Percentiles rank a stretch among this genome's conserved stretches.
phyloP scores from a whole-genome alignment of 2,113 vertebrate genomes.

The Hippocampus comes region DNA sequence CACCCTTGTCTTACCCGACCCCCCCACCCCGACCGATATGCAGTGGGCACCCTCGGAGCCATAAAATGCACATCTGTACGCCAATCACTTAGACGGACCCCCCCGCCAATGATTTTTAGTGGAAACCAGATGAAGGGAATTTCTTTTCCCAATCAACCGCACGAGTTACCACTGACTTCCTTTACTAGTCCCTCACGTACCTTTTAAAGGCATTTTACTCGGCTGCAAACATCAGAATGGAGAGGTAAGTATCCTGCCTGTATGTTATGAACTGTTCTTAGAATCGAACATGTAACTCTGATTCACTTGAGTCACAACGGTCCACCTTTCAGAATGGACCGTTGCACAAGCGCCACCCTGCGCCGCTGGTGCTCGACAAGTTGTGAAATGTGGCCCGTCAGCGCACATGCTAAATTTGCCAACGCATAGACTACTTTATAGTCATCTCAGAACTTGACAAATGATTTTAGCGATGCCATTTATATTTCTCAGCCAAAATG shows the following conservation, averaged over 20 bases:
- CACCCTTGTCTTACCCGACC: slow-evolving; percentile 69
- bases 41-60: slow-evolving; percentile 82
- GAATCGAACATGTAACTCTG: not conserved
- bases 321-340: no score
- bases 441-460: not conserved
- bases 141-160: not conserved
- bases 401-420: not conserved
- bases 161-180: not conserved
- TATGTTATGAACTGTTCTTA: slow-evolving; percentile 3
- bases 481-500: slow-evolving; percentile 3
- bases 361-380: no score
- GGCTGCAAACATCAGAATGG: slow-evolving; percentile 12
- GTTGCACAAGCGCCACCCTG: no score
- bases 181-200: not conserved
- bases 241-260: slow-evolving; percentile 53
- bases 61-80: slow-evolving; percentile 27
- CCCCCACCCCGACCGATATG: slow-evolving; percentile 77
- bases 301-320: not conserved
- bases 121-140: not conserved
- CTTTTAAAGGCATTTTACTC: not conserved
- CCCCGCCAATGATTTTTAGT: not conserved
- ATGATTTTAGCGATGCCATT: not conserved
- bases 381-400: not conserved
- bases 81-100: not conserved
- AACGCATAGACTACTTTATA: not conserved